Evolutionary conservation across 2,113 vertebrate genomes (phyloP).

Genomic region (Circaetus cinerascens): DNA sequence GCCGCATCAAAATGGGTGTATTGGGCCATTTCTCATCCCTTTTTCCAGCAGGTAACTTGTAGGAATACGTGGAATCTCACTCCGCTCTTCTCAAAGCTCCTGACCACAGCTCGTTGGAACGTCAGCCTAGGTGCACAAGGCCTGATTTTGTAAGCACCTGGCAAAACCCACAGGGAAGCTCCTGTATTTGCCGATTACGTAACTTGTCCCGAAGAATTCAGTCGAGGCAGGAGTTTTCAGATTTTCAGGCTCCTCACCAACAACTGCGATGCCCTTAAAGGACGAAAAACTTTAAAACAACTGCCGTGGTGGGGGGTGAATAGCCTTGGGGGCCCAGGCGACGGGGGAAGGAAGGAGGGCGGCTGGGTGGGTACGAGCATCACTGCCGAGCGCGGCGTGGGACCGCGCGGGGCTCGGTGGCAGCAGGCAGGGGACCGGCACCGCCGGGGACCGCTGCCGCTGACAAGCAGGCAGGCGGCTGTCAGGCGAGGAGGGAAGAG

Average conservation of each 20-base stretch:
- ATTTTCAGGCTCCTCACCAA: not conserved
- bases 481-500: too few species aligned
- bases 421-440: not conserved
- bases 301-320: rapidly evolving
- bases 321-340: too few species aligned
- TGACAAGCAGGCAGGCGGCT: not conserved
- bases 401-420: not conserved
- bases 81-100: not conserved
- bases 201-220: not conserved
- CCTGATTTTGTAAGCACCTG: not conserved
- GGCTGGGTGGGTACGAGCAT: not conserved
- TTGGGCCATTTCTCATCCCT: not conserved
- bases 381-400: not conserved
- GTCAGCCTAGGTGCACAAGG: rapidly evolving
- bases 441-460: not conserved
- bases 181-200: not conserved
- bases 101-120: not conserved
- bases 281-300: not conserved
- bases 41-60: not conserved
- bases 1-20: not conserved
- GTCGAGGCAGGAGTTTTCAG: not conserved
- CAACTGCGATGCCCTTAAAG: not conserved
- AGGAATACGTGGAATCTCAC: not conserved
- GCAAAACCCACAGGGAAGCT: not conserved
- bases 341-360: not conserved